These are phyloP conservation scores for Tapera naevia DNA, from an alignment of 2,797 vertebrate genomes.

Conservation along the genomic window DNA sequence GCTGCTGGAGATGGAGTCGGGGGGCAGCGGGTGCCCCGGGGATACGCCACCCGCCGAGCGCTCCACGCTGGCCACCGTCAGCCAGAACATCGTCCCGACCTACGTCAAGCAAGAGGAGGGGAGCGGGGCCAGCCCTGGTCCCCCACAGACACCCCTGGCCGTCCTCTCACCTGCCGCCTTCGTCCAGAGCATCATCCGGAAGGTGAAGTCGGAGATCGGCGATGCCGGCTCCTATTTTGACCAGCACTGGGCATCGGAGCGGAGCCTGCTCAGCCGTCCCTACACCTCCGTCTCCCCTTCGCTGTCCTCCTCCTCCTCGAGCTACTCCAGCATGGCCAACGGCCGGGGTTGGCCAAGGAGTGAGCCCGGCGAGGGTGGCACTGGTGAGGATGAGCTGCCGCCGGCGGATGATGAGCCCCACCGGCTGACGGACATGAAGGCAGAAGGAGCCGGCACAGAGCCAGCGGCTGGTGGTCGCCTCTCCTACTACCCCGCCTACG, in stretches of 20 bases:
- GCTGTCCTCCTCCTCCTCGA: slow-evolving; percentile 89
- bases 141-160: slow-evolving; percentile 82
- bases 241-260: slow-evolving; percentile 95
- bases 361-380: slow-evolving; percentile 77
- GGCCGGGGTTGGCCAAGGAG: slow-evolving; percentile 77
- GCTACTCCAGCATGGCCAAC: slow-evolving; percentile 84
- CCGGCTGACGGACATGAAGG: slow-evolving; percentile 83
- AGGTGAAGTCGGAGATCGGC: slow-evolving; percentile 96
- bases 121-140: slow-evolving; percentile 71
- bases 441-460: slow-evolving; percentile 80
- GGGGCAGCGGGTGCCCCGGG: slow-evolving; percentile 66
- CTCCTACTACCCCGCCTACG: slow-evolving; percentile 89
- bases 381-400: slow-evolving; percentile 84
- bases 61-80: slow-evolving; percentile 52
- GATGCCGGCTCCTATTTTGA: slow-evolving; percentile 94
- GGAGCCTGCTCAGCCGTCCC: slow-evolving; percentile 80
- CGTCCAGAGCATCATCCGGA: slow-evolving; percentile 97
- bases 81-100: slow-evolving; percentile 73
- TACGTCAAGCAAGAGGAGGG: slow-evolving; percentile 93
- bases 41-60: slow-evolving; percentile 55
- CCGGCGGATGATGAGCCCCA: slow-evolving; percentile 81
- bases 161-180: slow-evolving; percentile 94
- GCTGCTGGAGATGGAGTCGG: slow-evolving; percentile 90
- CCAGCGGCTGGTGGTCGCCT: slow-evolving; percentile 76
- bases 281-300: slow-evolving; percentile 92